Conservation (phyloP, 2,113 vertebrate species). For the Macheiramphus alcinus region DNA sequence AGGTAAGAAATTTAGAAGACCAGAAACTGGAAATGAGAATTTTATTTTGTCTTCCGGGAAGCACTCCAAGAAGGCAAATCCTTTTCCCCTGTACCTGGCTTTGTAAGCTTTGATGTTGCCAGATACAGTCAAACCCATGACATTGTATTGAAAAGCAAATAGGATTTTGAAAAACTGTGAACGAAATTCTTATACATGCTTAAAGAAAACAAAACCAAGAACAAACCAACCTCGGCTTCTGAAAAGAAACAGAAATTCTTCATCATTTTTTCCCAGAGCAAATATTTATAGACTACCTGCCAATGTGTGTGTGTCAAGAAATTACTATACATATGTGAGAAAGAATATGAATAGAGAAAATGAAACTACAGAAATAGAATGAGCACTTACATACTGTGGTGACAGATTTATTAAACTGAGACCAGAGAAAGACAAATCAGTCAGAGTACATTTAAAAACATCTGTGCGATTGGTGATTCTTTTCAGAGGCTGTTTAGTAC, state of each 20-base stretch:
- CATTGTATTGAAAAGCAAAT: neutral
- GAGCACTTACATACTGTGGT: neutral
- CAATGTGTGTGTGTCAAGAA: neutral
- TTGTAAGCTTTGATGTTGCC: neutral
- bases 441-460: neutral
- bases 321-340: neutral
- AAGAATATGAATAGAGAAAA: neutral
- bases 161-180: slow-evolving; percentile 1
- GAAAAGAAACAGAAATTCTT: neutral
- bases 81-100: neutral
- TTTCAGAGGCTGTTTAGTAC: neutral
- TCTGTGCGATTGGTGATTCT: neutral
- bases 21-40: neutral
- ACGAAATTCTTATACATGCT: neutral
- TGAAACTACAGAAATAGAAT: neutral
- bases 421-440: neutral
- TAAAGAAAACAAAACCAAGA: neutral
- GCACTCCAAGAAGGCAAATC: neutral
- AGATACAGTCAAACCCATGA: neutral
- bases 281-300: slow-evolving; percentile 7
- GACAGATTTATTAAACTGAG: slow-evolving; percentile 6
- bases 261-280: neutral
- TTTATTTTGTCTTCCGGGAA: neutral
- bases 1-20: neutral
- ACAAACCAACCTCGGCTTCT: neutral